Base-by-base conservation (phyloP, 2,113 vertebrate species). In the Pantherophis guttatus region DNA sequence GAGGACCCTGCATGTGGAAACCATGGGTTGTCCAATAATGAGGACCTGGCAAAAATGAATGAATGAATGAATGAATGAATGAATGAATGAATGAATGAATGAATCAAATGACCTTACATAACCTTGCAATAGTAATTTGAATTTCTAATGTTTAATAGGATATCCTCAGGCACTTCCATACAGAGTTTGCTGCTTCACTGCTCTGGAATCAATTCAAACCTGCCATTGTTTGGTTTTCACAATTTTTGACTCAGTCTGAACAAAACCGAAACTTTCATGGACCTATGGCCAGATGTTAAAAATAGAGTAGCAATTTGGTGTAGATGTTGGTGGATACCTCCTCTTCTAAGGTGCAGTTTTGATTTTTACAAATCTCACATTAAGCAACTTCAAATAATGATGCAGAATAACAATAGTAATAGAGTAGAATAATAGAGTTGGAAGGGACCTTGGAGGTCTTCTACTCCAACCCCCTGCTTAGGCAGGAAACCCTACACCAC, bases 21-120 rank as follows among this genome's bases (percentile, higher is more conserved):
- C 95, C 96, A 94, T 93, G 94, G 85, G 95, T 97, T 94, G 96
- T 44, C 95, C 96, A 97, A 17, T 97, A 98, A 94, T 96, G 94
- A 62, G 92, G 94, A 1, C 95, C 95, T 97, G 90, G 85, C n/a
- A 94, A 95, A 94, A 95, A 89, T 44, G 94, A 29, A 44, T 44
- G 39, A 44, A 44, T 44, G 39, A 44, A 44, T 44, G 39, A 44
- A 44, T 62, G 94, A 29, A 44, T 44, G 39, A 44, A 44, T 44
- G 39, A 44, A 44, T 44, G 39, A n/a, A n/a, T n/a, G n/a, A n/a
- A n/a, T n/a, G n/a, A n/a, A n/a, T n/a, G 8, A 59, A 59, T 39
- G 8, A 59, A 59, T 59, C 24, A 62, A 91, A 57, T 8, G 91
- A 0, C 86, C 70, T 91, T 19, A 0, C 0, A 2, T 50, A 87